These are phyloP conservation scores for Whitmania pigra DNA, from an alignment of 1,140 invertebrate genomes.

Conservation along the genomic window DNA sequence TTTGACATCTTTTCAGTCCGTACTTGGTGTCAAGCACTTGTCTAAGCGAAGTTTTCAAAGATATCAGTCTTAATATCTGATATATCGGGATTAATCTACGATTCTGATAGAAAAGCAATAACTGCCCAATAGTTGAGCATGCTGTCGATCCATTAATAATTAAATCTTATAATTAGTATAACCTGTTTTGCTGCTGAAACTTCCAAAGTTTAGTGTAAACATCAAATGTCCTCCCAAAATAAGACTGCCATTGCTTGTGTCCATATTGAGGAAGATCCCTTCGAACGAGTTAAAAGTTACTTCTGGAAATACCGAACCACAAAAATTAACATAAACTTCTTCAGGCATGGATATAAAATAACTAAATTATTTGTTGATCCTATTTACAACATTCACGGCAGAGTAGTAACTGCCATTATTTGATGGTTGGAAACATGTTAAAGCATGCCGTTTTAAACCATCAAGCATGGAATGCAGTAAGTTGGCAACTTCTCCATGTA, in stretches of 20 bases:
- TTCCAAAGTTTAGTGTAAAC: slow-evolving; percentile 97
- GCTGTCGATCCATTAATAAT: too few species aligned
- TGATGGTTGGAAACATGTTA: too few species aligned
- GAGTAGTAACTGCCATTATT: too few species aligned
- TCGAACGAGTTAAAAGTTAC: slow-evolving; percentile 32
- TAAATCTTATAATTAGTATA: too few species aligned
- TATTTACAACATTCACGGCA: too few species aligned
- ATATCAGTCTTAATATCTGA: neutral
- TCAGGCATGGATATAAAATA: too few species aligned
- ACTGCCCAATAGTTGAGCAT: neutral
- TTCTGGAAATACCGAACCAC: too few species aligned
- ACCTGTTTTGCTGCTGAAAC: slow-evolving; percentile 90
- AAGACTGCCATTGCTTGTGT: slow-evolving; percentile 93
- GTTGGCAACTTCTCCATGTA: too few species aligned
- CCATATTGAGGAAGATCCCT: slow-evolving; percentile 92
- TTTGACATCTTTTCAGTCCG: slow-evolving; percentile 91
- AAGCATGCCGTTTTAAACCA: too few species aligned
- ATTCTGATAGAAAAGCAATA: neutral
- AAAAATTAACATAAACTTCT: too few species aligned
- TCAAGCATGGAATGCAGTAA: too few species aligned
- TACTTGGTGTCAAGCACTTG: slow-evolving; percentile 80
- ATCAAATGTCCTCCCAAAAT: slow-evolving; percentile 93
- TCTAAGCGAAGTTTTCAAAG: slow-evolving; percentile 42
- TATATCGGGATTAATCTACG: neutral
- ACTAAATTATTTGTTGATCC: too few species aligned